Base-by-base conservation (phyloP, 2,797 vertebrate genomes). In the Percopsis omiscomaycus region DNA sequence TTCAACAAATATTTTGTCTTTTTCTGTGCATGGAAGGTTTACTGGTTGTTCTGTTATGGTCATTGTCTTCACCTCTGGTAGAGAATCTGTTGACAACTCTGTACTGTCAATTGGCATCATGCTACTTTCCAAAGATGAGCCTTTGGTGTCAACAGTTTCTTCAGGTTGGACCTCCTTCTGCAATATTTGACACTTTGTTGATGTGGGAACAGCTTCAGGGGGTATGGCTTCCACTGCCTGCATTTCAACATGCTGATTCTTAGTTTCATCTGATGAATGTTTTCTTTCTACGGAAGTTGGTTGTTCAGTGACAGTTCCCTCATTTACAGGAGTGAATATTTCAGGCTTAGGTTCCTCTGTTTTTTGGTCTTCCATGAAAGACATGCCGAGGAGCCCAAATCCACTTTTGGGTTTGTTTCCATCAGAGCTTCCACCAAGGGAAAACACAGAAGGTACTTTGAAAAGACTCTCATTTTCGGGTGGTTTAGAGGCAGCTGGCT, bases 351-450 rank as follows among this genome's bases (percentile, higher is more conserved):
- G 4, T 46, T 71, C 63, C 54, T 47, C 66, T n/a, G 69, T 29
- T 80, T 88, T 92, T 4, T 80, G 84, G 65, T 92, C 88, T 29
- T 91, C 88, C 63, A 80, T 73, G 48, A 90, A 89, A 65, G 91
- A 87, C 74, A 77, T 84, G 74, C 82, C 90, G 75, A 92, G 87
- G 4, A 91, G 46, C 8, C 86, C 86, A 81, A 91, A 86, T 0
- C 83, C 88, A 70, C 72, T 91, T 88, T 93, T 93, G 37, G 77
- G 15, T 68, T 88, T 94, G 64, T 91, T 94, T 61, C 84, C 81
- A 27, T 89, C 86, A 71, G 90, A 42, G 67, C 70, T 75, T 28
- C 81, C 78, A 15, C 81, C 79, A 29, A 89, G 79, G 61, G 91
- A 92, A 71, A 93, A 89, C 52, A 92, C 77, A 68, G 89, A 89